These are phyloP conservation scores for Anagrus nilaparvatae DNA, from an alignment of 1,140 invertebrate genomes.

Conservation along the genomic window DNA sequence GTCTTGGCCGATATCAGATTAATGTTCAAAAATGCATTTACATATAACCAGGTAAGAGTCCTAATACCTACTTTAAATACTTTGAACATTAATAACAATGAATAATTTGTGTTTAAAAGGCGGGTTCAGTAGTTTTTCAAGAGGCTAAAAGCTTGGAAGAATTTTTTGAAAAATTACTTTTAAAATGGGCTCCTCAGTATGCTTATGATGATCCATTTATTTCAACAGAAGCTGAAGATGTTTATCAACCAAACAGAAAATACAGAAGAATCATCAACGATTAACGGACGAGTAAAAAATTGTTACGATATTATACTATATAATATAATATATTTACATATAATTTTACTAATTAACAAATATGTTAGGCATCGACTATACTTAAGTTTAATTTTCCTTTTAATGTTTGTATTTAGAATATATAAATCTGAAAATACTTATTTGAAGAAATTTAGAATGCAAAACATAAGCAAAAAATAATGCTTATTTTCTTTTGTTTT, in stretches of 20 bases:
- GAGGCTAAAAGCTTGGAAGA: conserved; percentile 76
- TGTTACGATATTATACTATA: conserved; percentile 16
- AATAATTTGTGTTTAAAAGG: conserved; percentile 42
- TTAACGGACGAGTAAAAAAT: conserved; percentile 22
- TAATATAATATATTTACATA: too few relatives aligned
- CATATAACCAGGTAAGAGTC: conserved; percentile 68
- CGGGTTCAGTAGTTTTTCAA: conserved; percentile 70
- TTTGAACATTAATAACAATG: conserved; percentile 5
- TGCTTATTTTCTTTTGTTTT: too few relatives aligned
- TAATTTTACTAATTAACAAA: too few relatives aligned
- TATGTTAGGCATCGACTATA: too few relatives aligned
- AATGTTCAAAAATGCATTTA: conserved; percentile 80
- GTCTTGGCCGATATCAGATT: conserved; percentile 73
- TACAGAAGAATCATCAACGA: conserved; percentile 46
- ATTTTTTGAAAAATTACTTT: conserved; percentile 72
- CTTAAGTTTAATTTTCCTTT: too few relatives aligned
- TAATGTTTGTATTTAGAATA: too few relatives aligned
- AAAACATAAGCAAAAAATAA: too few relatives aligned
- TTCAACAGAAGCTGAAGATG: conserved; percentile 32
- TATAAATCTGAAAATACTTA: too few relatives aligned
- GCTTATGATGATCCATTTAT: conserved; percentile 46
- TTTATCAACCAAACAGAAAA: conserved; percentile 46
- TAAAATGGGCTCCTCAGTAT: conserved; percentile 71
- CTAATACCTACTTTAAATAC: conserved; percentile 3
- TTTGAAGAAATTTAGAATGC: too few relatives aligned